Conservation (phyloP, 2,113 vertebrate genomes). For the Mastomys coucha region DNA sequence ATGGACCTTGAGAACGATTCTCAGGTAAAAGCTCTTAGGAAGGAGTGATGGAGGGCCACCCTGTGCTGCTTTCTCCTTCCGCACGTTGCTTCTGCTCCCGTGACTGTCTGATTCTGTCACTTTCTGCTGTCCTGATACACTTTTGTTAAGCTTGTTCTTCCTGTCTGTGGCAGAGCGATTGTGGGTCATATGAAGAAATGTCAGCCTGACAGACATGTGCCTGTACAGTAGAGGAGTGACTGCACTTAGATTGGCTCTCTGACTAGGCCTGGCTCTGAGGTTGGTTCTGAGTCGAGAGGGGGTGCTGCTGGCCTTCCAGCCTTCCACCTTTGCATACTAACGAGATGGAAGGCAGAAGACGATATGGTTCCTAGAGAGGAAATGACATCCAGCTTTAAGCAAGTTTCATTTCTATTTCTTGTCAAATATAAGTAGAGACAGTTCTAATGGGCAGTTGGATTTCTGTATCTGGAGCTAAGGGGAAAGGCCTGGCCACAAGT, state of each 20-base stretch:
- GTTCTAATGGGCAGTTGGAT: background rate
- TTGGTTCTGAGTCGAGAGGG: constrained; percentile 21
- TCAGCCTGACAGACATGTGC: background rate
- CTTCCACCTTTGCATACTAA: background rate
- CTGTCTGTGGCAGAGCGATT: background rate
- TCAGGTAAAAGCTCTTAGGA: background rate
- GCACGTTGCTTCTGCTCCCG: background rate
- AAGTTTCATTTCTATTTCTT: constrained; percentile 17
- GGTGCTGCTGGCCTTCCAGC: background rate
- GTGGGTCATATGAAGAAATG: background rate
- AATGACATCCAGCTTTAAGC: background rate
- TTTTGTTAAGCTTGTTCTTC: background rate
- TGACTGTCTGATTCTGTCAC: background rate
- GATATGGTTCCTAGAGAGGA: background rate
- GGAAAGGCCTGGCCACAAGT: background rate
- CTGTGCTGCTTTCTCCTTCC: background rate
- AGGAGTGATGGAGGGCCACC: background rate
- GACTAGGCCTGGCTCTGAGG: background rate
- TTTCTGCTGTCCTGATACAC: background rate
- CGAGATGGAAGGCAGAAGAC: background rate
- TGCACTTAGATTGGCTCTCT: background rate
- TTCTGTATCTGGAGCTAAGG: background rate
- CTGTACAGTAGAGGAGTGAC: background rate
- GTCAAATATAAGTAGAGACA: background rate
- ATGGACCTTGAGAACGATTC: background rate